A percentile compares a stretch with the other conserved stretches of the same genome.
Evolutionary conservation across 2,113 vertebrate genomes (phyloP).

Genomic region (Petromus typicus): DNA sequence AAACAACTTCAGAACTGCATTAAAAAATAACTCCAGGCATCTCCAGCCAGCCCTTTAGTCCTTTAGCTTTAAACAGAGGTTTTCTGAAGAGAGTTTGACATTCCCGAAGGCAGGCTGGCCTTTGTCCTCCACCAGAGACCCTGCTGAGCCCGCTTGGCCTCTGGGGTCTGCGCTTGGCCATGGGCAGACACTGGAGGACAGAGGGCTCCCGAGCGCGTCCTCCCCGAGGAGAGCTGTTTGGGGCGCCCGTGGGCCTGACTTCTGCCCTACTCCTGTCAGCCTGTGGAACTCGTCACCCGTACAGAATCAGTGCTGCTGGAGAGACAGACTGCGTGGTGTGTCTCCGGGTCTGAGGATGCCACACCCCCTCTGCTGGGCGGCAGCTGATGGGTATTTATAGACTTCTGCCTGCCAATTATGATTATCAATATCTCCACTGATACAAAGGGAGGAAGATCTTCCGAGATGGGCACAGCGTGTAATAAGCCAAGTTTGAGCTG

Average conservation of each 20-base stretch:
- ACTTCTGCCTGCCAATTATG: constrained; percentile 77
- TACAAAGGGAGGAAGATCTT: constrained; percentile 57
- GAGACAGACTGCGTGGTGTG: constrained; percentile 2
- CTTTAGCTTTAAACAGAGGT: constrained; percentile 12
- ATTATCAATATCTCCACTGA: constrained; percentile 74
- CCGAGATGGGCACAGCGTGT: constrained; percentile 12
- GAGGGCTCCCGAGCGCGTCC: not conserved
- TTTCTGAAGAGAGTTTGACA: not conserved
- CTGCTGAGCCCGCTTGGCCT: not conserved
- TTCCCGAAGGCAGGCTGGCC: not conserved
- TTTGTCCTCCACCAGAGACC: too few species aligned
- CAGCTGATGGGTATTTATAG: constrained; percentile 73
- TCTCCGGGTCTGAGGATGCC: not conserved
- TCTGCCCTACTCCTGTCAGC: constrained; percentile 71
- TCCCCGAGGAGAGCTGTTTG: constrained; percentile 38
- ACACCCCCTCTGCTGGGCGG: constrained; percentile 22
- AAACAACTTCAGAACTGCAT: constrained; percentile 53
- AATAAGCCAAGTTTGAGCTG: constrained; percentile 72
- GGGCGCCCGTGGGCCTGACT: constrained; percentile 60
- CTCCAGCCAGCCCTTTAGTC: constrained; percentile 39
- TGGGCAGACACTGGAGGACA: constrained; percentile 22
- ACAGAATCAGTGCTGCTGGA: constrained; percentile 70
- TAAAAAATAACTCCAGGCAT: constrained; percentile 37
- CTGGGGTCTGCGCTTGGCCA: not conserved
- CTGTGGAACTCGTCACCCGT: constrained; percentile 65